Base-by-base conservation (phyloP, 2,888 invertebrate genomes). In the Euclidia mi region DNA sequence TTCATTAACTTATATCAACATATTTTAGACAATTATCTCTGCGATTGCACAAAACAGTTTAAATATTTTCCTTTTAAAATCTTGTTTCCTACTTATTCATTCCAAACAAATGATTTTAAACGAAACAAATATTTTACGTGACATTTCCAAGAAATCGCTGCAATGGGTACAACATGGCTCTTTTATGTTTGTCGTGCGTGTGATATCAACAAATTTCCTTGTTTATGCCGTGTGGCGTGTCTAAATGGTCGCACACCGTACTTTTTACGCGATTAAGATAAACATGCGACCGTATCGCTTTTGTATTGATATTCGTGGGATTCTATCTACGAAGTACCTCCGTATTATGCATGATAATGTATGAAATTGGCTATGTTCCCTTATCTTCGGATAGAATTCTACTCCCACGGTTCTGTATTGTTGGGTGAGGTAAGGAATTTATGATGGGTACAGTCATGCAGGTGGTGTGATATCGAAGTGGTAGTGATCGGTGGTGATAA, bases 61-160 rank as follows among this genome's bases (percentile, higher is more conserved):
- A n/a, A n/a, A n/a, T n/a, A n/a, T n/a, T n/a, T n/a, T 25, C 3
- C 20, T 25, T 25, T 6, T 25, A 25, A 25, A 6, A 25, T 25
- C 7, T 25, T 6, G n/a, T n/a, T n/a, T n/a, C n/a, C n/a, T 6
- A 25, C 4, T 25, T 6, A 25, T 3, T 4, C 7, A 6, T 4
- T 6, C 20, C 6, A 25, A 25, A 25, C 20, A 25, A 25, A 25
- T 6, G 7, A 3, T 25, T 20, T 25, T 41, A 47, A 70, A 68
- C 62, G 66, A 51, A 62, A 55, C 62, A 67, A 67, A 63, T 58
- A 57, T 63, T 58, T 67, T 31, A 47, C 41, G 32, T 12, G n/a
- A n/a, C n/a, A n/a, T 50, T 41, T 25, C 6, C 4, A 25, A 7
- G 12, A 32, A 11, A 32, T 0, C 32, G 4, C 12, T 29, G 29